Percentiles rank a stretch among this genome's conserved stretches.
phyloP scores from a whole-genome alignment of 1,140 invertebrate genomes.

The Teleopsis dalmanni region DNA sequence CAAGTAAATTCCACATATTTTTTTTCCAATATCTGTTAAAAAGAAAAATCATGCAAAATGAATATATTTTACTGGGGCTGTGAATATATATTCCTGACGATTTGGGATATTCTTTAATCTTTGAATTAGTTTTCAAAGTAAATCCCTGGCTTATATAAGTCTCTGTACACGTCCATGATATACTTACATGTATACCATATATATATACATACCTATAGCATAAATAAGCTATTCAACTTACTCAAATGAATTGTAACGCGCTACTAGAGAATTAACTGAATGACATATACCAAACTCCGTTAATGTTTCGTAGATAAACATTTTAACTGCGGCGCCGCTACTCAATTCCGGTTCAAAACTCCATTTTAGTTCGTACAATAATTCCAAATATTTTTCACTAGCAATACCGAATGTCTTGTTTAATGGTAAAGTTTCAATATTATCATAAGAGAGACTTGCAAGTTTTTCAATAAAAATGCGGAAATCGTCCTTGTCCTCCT shows the following conservation, averaged over 20 bases:
- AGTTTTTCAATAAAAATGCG: constrained; percentile 49
- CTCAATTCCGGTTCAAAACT: constrained; percentile 51
- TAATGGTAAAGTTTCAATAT: constrained; percentile 48
- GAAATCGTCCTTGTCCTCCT: constrained; percentile 47
- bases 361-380: constrained; percentile 49
- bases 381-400: constrained; percentile 49
- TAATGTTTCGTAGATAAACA: constrained; percentile 50
- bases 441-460: constrained; percentile 51
- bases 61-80: too few relatives aligned
- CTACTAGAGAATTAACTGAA: constrained; percentile 56
- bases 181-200: too few relatives aligned
- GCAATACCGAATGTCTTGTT: constrained; percentile 46
- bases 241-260: constrained; percentile 54
- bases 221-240: too few relatives aligned
- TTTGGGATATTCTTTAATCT: too few relatives aligned
- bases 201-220: too few relatives aligned
- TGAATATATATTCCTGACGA: too few relatives aligned
- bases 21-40: constrained; percentile 49
- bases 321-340: constrained; percentile 47
- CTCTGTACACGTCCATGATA: too few relatives aligned
- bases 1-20: constrained; percentile 48
- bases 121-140: too few relatives aligned
- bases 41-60: too few relatives aligned
- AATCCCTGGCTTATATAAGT: too few relatives aligned
- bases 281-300: constrained; percentile 62